Percentiles rank a stretch among this genome's conserved stretches.
Evolutionary conservation across 2,797 vertebrate species (phyloP).

Genomic region (Lutra lutra): DNA sequence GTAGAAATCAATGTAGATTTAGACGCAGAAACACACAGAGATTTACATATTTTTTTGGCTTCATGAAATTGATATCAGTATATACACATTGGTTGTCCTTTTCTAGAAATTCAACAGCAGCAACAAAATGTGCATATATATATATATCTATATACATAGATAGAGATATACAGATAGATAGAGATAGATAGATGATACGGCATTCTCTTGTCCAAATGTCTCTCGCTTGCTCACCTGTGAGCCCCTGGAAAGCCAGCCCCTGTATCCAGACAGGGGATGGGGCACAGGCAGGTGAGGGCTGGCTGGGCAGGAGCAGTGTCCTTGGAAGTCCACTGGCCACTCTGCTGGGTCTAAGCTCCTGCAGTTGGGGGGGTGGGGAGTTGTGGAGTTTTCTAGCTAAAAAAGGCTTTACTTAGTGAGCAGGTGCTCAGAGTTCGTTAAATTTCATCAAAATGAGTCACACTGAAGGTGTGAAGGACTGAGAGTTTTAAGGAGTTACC

Average conservation of each 20-base stretch:
- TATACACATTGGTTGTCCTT: background rate
- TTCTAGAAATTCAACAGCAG: background rate
- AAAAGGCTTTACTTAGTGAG: background rate
- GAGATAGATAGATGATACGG: no score
- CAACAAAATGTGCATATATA: background rate
- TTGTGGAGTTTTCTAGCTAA: background rate
- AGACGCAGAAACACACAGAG: background rate
- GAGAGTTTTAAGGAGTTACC: conserved; percentile 13
- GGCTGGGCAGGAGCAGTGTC: background rate
- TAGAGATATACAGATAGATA: no score
- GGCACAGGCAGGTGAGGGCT: background rate
- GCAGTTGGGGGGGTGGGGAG: background rate
- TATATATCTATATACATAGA: background rate
- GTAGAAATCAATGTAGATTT: background rate
- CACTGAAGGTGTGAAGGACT: conserved; percentile 44
- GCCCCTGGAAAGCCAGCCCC: background rate
- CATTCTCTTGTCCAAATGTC: background rate
- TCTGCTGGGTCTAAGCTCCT: background rate
- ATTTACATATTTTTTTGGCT: background rate
- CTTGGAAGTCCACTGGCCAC: background rate
- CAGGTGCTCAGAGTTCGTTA: conserved; percentile 66
- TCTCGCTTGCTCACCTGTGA: background rate
- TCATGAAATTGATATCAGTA: background rate
- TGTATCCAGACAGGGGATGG: no score
- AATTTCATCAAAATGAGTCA: conserved; percentile 75